These are phyloP conservation scores for Pycnonotus jocosus DNA, from an alignment of 2,113 vertebrate genomes.

Conservation along the genomic window DNA sequence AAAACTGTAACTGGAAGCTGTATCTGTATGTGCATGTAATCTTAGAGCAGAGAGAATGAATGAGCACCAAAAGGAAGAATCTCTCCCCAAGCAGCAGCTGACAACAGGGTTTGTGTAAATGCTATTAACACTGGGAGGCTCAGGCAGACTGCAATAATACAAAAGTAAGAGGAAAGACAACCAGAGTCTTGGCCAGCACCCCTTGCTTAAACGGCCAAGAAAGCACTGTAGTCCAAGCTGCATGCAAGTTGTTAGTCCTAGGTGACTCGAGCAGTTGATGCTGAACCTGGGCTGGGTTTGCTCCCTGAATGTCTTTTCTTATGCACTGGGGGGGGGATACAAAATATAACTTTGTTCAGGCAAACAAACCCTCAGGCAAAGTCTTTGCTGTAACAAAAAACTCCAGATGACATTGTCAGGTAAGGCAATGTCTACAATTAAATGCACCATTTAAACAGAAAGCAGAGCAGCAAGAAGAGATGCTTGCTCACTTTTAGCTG, in stretches of 20 bases:
- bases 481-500: background rate
- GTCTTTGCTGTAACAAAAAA: background rate
- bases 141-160: background rate
- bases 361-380: background rate
- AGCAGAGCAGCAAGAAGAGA: background rate
- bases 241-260: background rate
- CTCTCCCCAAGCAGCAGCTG: background rate
- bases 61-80: background rate
- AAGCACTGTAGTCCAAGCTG: background rate
- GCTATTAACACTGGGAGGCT: background rate
- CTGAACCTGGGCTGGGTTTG: background rate
- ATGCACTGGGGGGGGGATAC: background rate
- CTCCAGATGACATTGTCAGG: background rate
- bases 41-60: background rate
- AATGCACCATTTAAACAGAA: background rate
- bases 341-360: background rate
- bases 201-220: background rate
- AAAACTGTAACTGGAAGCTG: background rate
- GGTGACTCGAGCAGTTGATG: background rate
- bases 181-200: background rate
- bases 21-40: accelerated
- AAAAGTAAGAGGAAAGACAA: background rate
- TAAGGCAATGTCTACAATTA: background rate
- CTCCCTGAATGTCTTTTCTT: background rate
- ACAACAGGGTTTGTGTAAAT: background rate